phyloP scores from a whole-genome alignment of 2,888 invertebrate genomes.

The Spicauda simplicius region DNA sequence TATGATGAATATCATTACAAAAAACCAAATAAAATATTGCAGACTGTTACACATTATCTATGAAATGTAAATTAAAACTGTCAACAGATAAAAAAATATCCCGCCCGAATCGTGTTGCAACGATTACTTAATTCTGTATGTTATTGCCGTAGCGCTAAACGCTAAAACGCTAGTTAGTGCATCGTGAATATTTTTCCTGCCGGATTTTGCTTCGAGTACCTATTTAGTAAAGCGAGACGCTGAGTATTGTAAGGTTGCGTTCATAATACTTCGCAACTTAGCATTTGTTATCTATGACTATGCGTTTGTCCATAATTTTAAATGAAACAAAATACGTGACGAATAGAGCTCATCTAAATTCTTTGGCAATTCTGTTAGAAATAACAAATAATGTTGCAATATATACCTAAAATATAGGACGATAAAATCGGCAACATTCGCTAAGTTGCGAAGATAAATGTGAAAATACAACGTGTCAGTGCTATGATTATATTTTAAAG shows the following conservation, averaged over 20 bases:
- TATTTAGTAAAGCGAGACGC: slow-evolving; percentile 15
- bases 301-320: background rate
- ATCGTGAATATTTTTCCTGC: slow-evolving; percentile 3
- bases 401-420: no score
- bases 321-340: no score
- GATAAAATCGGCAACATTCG: background rate
- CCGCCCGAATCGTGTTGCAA: background rate
- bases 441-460: background rate
- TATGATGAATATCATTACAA: no score
- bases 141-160: slow-evolving; percentile 4
- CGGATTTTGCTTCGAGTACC: slow-evolving; percentile 19
- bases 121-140: slow-evolving; percentile 11
- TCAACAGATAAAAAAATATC: slow-evolving; percentile 1
- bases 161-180: slow-evolving; percentile 15
- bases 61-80: background rate
- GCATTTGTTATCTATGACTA: background rate
- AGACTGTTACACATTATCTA: no score
- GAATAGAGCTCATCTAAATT: no score
- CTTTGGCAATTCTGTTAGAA: no score
- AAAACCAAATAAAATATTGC: no score
- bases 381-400: no score
- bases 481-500: slow-evolving; percentile 12
- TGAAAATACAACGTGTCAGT: slow-evolving; percentile 7
- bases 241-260: background rate
- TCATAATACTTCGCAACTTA: slow-evolving; percentile 6